A percentile compares a stretch with the other conserved stretches of the same genome.
phyloP scores from a whole-genome alignment of 2,888 invertebrate genomes.

The Phengaris alcon region DNA sequence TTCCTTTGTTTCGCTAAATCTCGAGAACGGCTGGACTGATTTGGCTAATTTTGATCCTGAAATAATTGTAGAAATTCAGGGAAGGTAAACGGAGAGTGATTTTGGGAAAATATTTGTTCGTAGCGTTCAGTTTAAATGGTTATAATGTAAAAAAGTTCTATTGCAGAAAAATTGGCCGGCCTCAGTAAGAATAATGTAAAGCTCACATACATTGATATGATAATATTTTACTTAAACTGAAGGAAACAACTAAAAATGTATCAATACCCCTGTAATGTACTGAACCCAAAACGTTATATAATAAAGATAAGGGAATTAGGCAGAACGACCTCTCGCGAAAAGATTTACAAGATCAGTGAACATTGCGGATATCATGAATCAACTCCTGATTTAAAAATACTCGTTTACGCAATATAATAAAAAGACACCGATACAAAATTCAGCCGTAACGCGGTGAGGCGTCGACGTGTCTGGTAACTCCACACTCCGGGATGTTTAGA shows the following conservation, averaged over 20 bases:
- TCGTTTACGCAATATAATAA: slow-evolving; percentile 10
- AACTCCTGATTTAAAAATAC: slow-evolving; percentile 20
- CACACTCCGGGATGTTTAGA: slow-evolving; percentile 9
- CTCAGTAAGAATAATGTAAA: no score
- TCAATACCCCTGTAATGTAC: not conserved
- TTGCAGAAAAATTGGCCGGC: no score
- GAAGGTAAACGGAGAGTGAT: no score
- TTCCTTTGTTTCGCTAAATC: no score
- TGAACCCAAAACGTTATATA: not conserved
- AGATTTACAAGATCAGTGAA: slow-evolving; percentile 20
- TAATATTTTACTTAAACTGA: no score
- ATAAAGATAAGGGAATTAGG: slow-evolving; percentile 2
- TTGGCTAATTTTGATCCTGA: no score
- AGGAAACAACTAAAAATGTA: not conserved
- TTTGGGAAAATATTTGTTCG: not conserved
- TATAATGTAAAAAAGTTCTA: not conserved
- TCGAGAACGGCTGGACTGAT: no score
- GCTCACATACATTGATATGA: no score
- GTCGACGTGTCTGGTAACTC: slow-evolving; percentile 18
- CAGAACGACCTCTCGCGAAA: slow-evolving; percentile 19
- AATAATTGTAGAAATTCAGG: no score
- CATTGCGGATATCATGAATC: slow-evolving; percentile 22
- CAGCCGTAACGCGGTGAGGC: not conserved
- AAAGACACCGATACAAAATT: not conserved
- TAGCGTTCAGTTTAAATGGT: not conserved